Evolutionary conservation across 1,140 invertebrate genomes (phyloP).

Genomic region (Hydropsyche tenuis): DNA sequence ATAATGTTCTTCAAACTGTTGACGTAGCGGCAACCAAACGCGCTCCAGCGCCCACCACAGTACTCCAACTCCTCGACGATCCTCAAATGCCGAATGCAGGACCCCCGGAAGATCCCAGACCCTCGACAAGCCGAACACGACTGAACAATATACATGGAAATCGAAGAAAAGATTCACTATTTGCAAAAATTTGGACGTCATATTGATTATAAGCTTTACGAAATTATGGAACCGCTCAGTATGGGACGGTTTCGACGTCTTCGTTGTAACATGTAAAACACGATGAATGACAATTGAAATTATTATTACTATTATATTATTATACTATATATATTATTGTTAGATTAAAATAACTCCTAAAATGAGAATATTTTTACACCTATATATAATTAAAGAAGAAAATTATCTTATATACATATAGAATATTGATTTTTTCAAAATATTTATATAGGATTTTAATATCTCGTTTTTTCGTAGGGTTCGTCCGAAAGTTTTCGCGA

Average conservation of each 20-base stretch:
- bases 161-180: too few relatives aligned
- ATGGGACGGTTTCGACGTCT: too few relatives aligned
- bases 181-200: too few relatives aligned
- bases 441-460: constrained; percentile 40
- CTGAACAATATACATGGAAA: background rate
- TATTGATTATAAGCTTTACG: too few relatives aligned
- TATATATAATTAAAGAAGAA: constrained; percentile 30
- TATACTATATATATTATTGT: constrained; percentile 25
- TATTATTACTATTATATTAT: constrained; percentile 33
- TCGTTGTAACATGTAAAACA: too few relatives aligned
- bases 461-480: constrained; percentile 23
- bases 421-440: too few relatives aligned
- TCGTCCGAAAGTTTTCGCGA: too few relatives aligned
- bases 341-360: constrained; percentile 37
- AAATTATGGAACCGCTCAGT: too few relatives aligned
- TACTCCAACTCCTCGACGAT: constrained; percentile 32
- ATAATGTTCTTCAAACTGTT: constrained; percentile 97
- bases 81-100: background rate
- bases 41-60: constrained; percentile 54
- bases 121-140: background rate
- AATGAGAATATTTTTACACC: constrained; percentile 51
- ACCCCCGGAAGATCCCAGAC: background rate
- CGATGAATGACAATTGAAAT: background rate
- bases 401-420: too few relatives aligned
- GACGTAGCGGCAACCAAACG: constrained; percentile 73